phyloP scores from a whole-genome alignment of 2,113 vertebrate species.

The Macrotis lagotis region DNA sequence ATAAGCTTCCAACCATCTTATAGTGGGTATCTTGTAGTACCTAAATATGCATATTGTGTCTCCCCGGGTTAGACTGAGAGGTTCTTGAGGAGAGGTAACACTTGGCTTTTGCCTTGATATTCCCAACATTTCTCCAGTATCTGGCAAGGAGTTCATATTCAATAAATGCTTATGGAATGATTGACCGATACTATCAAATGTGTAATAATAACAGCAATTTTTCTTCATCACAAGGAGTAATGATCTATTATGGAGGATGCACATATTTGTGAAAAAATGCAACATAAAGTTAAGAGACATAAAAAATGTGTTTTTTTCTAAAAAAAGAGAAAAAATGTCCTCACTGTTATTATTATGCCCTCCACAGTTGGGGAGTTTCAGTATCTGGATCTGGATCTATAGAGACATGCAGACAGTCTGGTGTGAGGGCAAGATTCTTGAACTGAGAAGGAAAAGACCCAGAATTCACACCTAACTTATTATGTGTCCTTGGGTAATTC shows the following conservation, averaged over 20 bases:
- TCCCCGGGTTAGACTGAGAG: not conserved
- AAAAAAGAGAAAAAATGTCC: not conserved
- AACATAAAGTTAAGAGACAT: not conserved
- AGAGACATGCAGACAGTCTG: not conserved
- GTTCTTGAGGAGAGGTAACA: not conserved
- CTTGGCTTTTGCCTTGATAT: not conserved
- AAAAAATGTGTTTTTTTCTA: not conserved
- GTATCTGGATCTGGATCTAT: not conserved
- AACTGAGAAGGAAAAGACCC: not conserved
- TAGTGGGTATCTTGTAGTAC: not conserved
- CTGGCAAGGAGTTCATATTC: not conserved
- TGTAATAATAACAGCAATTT: not conserved
- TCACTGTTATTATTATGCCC: not conserved
- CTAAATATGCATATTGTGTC: not conserved
- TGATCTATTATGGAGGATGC: not conserved
- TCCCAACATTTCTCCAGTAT: not conserved
- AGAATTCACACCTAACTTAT: not conserved
- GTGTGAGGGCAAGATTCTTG: not conserved
- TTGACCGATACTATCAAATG: not conserved
- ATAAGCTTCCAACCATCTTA: not conserved
- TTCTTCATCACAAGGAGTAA: not conserved
- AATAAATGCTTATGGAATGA: not conserved
- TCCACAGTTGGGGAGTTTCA: not conserved
- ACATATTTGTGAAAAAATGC: not conserved
- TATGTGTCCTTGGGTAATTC: not conserved